Conservation (phyloP, 2,888 invertebrate species). For the Chalcis sispes region DNA sequence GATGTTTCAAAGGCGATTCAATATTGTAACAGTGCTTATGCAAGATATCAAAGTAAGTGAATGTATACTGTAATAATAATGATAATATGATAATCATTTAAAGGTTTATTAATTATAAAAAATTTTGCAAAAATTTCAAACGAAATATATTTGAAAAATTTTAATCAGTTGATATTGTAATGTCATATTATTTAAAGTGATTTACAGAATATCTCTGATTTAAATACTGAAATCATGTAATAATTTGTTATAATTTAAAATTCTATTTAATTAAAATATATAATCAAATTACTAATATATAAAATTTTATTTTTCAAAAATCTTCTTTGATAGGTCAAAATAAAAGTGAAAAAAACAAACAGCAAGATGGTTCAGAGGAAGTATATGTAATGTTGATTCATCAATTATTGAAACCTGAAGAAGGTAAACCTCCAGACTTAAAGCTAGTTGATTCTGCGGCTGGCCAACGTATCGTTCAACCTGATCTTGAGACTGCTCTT, state of each 20-base stretch:
- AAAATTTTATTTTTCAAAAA: neutral
- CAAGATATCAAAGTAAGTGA: conserved; percentile 71
- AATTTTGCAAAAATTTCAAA: neutral
- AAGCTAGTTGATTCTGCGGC: conserved; percentile 66
- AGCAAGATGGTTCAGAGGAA: conserved; percentile 72
- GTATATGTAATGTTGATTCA: conserved; percentile 80
- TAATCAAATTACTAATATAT: neutral
- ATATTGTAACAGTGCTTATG: conserved; percentile 88
- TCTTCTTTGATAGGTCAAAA: conserved; percentile 62
- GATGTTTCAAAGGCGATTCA: conserved; percentile 89
- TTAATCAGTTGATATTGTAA: no score
- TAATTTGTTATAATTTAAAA: neutral
- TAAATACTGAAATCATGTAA: no score
- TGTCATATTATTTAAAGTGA: no score
- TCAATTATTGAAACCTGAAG: conserved; percentile 74
- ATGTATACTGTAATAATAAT: neutral
- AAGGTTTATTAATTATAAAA: neutral
- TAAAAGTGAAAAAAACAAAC: conserved; percentile 65
- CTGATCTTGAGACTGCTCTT: conserved; percentile 88
- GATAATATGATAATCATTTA: neutral
- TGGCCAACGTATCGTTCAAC: conserved; percentile 79
- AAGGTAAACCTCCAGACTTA: neutral
- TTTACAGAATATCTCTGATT: no score
- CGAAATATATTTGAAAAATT: neutral
- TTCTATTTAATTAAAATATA: neutral